phyloP scores from a whole-genome alignment of 2,888 invertebrate species.

The Noctua janthe region DNA sequence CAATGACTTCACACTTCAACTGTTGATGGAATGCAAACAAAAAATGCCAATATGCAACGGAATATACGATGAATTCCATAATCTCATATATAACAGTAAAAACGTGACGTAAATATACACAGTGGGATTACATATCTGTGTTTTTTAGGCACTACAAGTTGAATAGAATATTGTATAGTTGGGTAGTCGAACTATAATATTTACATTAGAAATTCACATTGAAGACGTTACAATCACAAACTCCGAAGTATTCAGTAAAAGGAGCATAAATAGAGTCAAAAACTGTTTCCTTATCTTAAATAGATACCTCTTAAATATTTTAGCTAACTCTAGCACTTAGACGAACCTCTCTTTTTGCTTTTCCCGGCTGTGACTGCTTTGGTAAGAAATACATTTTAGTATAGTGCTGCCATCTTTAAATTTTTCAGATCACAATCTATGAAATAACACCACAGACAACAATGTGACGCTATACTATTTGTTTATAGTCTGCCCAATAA shows the following conservation, averaged over 20 bases:
- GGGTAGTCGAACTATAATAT: slow-evolving; percentile 15
- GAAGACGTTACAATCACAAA: slow-evolving; percentile 45
- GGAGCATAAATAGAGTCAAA: slow-evolving; percentile 58
- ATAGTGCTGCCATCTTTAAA: slow-evolving; percentile 18
- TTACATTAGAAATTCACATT: slow-evolving; percentile 48
- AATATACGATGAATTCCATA: slow-evolving; percentile 22
- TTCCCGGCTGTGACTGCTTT: neutral
- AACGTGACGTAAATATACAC: slow-evolving; percentile 15
- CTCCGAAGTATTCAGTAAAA: slow-evolving; percentile 38
- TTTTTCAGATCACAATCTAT: slow-evolving; percentile 7
- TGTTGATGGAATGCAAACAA: slow-evolving; percentile 56
- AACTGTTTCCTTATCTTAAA: slow-evolving; percentile 33
- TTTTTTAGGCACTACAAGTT: slow-evolving; percentile 62
- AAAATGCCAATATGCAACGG: slow-evolving; percentile 45
- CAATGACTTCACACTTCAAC: slow-evolving; percentile 3
- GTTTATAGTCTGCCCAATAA: slow-evolving; percentile 14
- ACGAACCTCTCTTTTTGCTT: slow-evolving; percentile 10
- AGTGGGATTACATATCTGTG: slow-evolving; percentile 38
- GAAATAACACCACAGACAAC: neutral
- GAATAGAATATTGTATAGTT: slow-evolving; percentile 34
- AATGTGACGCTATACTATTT: slow-evolving; percentile 5
- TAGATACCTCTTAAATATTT: slow-evolving; percentile 21
- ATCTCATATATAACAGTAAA: slow-evolving; percentile 12
- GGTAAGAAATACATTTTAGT: slow-evolving; percentile 1
- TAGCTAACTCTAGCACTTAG: slow-evolving; percentile 19